Evolutionary conservation across 1,140 invertebrate genomes (phyloP).

Genomic region (Drosophila willistoni): DNA sequence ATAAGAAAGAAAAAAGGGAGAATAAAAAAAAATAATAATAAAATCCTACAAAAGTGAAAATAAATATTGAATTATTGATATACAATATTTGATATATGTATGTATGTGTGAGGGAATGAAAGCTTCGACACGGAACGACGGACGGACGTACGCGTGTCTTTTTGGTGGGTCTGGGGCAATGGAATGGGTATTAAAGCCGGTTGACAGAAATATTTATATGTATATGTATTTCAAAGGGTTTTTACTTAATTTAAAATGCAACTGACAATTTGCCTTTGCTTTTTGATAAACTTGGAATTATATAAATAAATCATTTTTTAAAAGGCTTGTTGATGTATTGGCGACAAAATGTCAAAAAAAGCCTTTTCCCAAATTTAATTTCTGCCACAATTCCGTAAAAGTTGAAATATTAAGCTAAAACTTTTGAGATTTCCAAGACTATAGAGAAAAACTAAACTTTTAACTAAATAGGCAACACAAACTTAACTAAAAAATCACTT

Average conservation of each 20-base stretch:
- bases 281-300: constrained; percentile 40
- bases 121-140: background rate
- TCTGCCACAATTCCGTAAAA: background rate
- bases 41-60: constrained; percentile 54
- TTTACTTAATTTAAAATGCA: constrained; percentile 59
- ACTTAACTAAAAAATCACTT: too few relatives aligned
- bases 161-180: background rate
- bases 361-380: background rate
- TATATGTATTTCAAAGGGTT: constrained; percentile 55
- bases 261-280: constrained; percentile 50
- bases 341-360: background rate
- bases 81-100: constrained; percentile 63
- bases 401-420: too few relatives aligned
- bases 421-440: too few relatives aligned
- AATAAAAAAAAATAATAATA: constrained; percentile 28
- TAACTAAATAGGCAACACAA: too few relatives aligned
- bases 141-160: constrained; percentile 20
- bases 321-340: constrained; percentile 8
- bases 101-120: constrained; percentile 11
- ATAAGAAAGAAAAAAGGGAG: constrained; percentile 53
- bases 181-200: constrained; percentile 25
- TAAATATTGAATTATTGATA: constrained; percentile 81
- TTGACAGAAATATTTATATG: constrained; percentile 29
- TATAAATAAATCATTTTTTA: constrained; percentile 22
- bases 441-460: too few relatives aligned